Conservation (phyloP, 2,113 vertebrate genomes). For the Pachypanchax playfairii region DNA sequence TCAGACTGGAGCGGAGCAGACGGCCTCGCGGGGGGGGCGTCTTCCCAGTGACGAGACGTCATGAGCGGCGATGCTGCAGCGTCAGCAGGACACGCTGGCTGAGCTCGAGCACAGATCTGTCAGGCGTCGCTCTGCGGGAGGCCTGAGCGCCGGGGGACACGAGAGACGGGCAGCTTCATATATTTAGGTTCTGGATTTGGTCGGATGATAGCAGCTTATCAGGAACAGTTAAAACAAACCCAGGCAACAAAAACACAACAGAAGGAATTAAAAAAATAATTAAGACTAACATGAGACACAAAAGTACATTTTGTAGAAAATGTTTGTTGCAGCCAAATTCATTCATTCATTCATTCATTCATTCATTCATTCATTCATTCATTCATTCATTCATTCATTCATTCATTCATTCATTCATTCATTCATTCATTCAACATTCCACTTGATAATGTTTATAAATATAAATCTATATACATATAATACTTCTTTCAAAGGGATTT, state of each 20-base stretch:
- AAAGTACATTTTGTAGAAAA: conserved; percentile 59
- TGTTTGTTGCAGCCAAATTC: conserved; percentile 65
- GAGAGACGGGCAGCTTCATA: conserved; percentile 25
- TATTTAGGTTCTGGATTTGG: conserved; percentile 34
- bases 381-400: conserved; percentile 22
- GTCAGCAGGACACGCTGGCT: conserved; percentile 32
- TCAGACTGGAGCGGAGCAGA: conserved; percentile 55
- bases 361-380: conserved; percentile 20
- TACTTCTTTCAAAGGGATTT: conserved; percentile 46
- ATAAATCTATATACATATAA: conserved; percentile 64
- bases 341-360: conserved; percentile 17
- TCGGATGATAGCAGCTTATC: conserved; percentile 61
- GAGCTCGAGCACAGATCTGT: conserved; percentile 23
- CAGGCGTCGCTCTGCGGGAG: conserved; percentile 21
- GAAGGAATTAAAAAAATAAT: conserved; percentile 14
- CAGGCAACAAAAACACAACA: conserved; percentile 21
- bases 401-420: conserved; percentile 19
- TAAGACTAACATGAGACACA: conserved; percentile 32
- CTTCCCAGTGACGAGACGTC: conserved; percentile 34
- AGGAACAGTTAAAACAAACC: conserved; percentile 34
- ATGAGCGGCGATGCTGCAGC: conserved; percentile 33
- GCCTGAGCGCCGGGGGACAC: not conserved
- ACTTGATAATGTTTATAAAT: conserved; percentile 59
- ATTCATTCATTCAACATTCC: conserved; percentile 33
- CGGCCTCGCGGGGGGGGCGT: conserved; percentile 42